Percentiles rank a stretch among this genome's conserved stretches.
These are phyloP conservation scores for Cygnus atratus DNA, from an alignment of 2,113 vertebrate genomes.

Conservation along the genomic window DNA sequence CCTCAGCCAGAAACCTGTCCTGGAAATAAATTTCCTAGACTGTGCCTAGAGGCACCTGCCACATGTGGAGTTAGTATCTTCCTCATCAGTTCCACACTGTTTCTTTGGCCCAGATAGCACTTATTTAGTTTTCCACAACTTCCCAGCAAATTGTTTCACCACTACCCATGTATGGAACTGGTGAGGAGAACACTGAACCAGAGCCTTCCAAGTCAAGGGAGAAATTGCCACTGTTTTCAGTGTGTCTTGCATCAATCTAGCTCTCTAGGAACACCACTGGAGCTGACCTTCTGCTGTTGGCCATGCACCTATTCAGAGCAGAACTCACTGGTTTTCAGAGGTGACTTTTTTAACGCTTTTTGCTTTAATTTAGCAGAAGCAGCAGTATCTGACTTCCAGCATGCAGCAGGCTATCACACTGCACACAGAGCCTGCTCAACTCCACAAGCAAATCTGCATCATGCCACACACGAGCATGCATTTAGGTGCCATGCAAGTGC, in stretches of 20 bases:
- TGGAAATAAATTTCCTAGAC: background rate
- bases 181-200: background rate
- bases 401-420: background rate
- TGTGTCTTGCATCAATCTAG: background rate
- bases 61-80: background rate
- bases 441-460: background rate
- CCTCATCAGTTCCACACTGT: background rate
- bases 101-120: fast-evolving
- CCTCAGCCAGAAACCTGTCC: background rate
- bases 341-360: fast-evolving
- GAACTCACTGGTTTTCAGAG: background rate
- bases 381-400: background rate
- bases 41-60: background rate
- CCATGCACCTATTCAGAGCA: background rate
- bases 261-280: background rate
- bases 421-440: background rate
- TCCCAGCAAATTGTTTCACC: background rate
- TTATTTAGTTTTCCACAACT: background rate
- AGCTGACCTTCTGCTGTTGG: background rate
- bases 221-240: background rate
- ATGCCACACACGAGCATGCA: fast-evolving
- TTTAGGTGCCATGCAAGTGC: fast-evolving
- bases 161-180: background rate
- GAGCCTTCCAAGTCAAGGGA: background rate
- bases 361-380: background rate